phyloP scores from a whole-genome alignment of 2,113 vertebrate species.

The Gnathonemus longibarbis region DNA sequence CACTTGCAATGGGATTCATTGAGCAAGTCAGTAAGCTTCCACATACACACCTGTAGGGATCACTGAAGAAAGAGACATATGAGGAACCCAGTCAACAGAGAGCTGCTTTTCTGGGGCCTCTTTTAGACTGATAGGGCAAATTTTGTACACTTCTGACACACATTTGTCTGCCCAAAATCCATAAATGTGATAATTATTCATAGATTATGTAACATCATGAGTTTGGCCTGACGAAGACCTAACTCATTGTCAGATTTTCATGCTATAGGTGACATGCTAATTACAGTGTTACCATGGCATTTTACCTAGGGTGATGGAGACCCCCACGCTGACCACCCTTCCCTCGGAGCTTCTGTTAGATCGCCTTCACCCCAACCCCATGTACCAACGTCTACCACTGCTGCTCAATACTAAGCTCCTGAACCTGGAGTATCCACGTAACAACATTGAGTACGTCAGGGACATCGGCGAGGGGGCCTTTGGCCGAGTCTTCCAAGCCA shows the following conservation, averaged over 20 bases:
- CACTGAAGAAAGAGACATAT: not conserved
- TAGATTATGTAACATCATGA: not conserved
- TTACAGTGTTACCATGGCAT: not conserved
- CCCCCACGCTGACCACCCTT: slow-evolving; percentile 74
- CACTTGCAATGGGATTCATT: not conserved
- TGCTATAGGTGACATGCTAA: not conserved
- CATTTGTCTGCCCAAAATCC: not conserved
- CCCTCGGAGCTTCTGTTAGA: slow-evolving; percentile 92
- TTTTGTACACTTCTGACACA: not conserved
- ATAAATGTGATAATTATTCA: not conserved
- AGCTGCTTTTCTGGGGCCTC: not conserved
- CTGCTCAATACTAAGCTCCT: slow-evolving; percentile 90
- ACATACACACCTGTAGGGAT: not conserved
- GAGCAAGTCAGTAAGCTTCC: not conserved
- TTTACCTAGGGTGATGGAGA: slow-evolving; percentile 65
- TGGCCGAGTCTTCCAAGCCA: slow-evolving; percentile 94
- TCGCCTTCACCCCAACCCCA: slow-evolving; percentile 90
- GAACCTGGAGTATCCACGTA: slow-evolving; percentile 91
- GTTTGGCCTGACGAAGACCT: not conserved
- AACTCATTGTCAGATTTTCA: not conserved
- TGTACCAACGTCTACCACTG: slow-evolving; percentile 94
- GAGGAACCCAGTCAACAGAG: not conserved
- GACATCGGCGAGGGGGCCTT: slow-evolving; percentile 97
- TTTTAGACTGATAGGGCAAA: not conserved
- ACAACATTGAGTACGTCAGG: slow-evolving; percentile 94